Evolutionary conservation across 2,888 invertebrate genomes (phyloP).

Genomic region (Byasa hedistus): DNA sequence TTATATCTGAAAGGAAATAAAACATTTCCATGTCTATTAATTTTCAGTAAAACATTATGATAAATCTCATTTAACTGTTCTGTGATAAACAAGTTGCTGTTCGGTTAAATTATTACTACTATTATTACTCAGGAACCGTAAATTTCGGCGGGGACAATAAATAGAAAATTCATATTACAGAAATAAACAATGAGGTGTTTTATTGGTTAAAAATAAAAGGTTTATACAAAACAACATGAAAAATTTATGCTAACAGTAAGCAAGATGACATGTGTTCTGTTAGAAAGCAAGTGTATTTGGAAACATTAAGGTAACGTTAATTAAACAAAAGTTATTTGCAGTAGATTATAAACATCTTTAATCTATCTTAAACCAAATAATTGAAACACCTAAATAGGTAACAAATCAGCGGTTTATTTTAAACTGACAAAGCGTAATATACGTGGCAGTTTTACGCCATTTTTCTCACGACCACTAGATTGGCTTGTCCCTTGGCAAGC

Average conservation of each 20-base stretch:
- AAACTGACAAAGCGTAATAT: conserved; percentile 13
- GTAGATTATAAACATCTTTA: too few species aligned
- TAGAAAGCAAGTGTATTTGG: too few species aligned
- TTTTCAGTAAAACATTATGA: background rate
- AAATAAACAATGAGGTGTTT: background rate
- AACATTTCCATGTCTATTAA: too few species aligned
- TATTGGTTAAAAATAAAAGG: background rate
- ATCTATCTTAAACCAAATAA: background rate
- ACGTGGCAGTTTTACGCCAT: conserved; percentile 25
- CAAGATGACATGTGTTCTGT: too few species aligned
- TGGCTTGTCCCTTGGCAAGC: conserved; percentile 20
- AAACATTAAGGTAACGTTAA: too few species aligned
- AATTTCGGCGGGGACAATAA: conserved; percentile 2
- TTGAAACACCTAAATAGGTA: background rate
- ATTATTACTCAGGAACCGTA: conserved; percentile 12
- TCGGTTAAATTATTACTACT: conserved; percentile 24
- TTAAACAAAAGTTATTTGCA: too few species aligned
- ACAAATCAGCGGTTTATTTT: background rate
- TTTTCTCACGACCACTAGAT: conserved; percentile 27
- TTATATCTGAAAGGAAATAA: too few species aligned
- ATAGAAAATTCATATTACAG: background rate
- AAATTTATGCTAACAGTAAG: too few species aligned
- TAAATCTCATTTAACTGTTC: background rate
- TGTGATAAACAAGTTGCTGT: conserved; percentile 9
- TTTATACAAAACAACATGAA: too few species aligned